Base-by-base conservation (phyloP, 2,888 invertebrate genomes). In the Colletes collaris region DNA sequence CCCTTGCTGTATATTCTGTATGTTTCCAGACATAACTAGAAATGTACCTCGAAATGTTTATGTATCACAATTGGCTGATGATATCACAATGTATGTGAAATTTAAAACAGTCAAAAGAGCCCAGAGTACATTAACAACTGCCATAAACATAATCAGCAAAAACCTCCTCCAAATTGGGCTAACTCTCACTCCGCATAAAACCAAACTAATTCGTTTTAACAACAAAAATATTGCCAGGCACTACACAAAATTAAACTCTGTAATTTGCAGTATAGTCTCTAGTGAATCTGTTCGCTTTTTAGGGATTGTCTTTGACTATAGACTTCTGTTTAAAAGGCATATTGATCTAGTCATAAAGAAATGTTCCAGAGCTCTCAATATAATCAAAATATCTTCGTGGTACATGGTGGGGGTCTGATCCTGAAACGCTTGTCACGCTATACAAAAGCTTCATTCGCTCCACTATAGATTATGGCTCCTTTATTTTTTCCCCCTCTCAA, bases 331-430 rank as follows among this genome's bases (percentile, higher is more conserved):
- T 0, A 60, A 44, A 19, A 1, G 3, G 6, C 60, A 60, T 1
- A 19, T 16, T 16, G 44, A 46, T 2, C 11, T 2, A 8, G 44
- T 60, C 11, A 19, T 19, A 27, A 62, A 62, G 2, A 62, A 46
- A 62, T 46, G 49, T 13, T 44, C 19, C 11, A 62, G 19, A 69
- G 19, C 49, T 46, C n/a, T 62, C 0, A 59, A 69, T 11, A 60
- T 69, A 40, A 60, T 69, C 7, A 60, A 69, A n/a, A 60, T 69
- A 59, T 40, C 4, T 69, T 11, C 35, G 69, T 1, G 60, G 60
- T 2, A 58, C 49, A 11, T 68, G 49, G 68, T 68, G 68, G 58
- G 49, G 49, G 5, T 35, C 67, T 3, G 44, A 40, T 46, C 55
- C 62, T 0, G 53, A 55, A 53, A 70, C 55, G 2, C 16, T 70